Base-by-base conservation (phyloP, 2,797 vertebrate genomes). In the Pelobates cultripes region DNA sequence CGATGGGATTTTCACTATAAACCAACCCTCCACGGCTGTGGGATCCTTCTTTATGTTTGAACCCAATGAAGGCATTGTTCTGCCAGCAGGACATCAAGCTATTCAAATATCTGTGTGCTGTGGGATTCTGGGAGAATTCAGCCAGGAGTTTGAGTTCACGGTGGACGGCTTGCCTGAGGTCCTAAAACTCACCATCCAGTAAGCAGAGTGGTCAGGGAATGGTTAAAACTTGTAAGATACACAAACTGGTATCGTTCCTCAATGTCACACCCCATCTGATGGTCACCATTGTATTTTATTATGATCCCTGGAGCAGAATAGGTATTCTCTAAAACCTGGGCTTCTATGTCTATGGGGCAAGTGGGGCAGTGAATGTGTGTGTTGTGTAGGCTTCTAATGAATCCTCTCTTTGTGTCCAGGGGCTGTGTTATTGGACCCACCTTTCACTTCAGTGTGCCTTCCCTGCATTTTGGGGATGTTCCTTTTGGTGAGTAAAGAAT, bases 351-450 rank as follows among this genome's bases (percentile, higher is more conserved):
- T n/a, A n/a, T n/a, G n/a, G n/a, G n/a, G n/a, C n/a, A n/a, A n/a
- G 28, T 28, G 28, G 28, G 28, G 28, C 28, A 28, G 28, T 28
- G 28, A 28, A 28, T 53, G 17, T 53, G 51, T 13, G 4, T 53
- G 44, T 7, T 7, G 14, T 4, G 3, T 43, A 60, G 7, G 28
- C 28, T 28, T 28, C 28, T 28, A 28, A 28, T 28, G 2, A 28
- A 28, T 51, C 2, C 44, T 80, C 45, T 83, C 61, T 83, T 64
- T 85, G 8, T 74, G 85, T 63, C 1, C 89, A 98, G 97, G 85
- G 97, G 96, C 84, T 92, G 92, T 57, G 94, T 97, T 86, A 94
- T 93, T 1, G 92, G 92, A 73, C 96, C 95, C 0, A 96, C 94
- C 0, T 96, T 96, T 81, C 91, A 96, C 85, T 97, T 98, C 51